phyloP scores from a whole-genome alignment of 2,113 vertebrate genomes.

The Megaceryle torquata region DNA sequence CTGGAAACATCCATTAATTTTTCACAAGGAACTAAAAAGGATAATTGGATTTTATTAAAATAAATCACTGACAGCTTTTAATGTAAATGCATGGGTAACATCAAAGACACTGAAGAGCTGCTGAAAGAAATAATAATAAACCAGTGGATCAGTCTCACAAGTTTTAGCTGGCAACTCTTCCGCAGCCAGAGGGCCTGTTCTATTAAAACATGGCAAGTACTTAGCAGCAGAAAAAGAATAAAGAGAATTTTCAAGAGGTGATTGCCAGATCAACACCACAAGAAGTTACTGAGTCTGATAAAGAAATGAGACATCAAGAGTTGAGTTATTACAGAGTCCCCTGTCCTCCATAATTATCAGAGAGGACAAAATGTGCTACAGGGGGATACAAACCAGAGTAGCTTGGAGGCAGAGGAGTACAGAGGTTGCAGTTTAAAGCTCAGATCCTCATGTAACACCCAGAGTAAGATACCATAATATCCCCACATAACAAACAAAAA shows the following conservation, averaged over 20 bases:
- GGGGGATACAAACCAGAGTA: not conserved
- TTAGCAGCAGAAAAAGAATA: conserved; percentile 36
- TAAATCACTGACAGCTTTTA: conserved; percentile 18
- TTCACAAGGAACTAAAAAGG: not conserved
- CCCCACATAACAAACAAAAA: not conserved
- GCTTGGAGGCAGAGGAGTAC: not conserved
- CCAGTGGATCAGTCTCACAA: not conserved
- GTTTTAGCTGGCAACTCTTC: not conserved
- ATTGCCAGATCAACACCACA: conserved; percentile 8
- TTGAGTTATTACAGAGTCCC: not conserved
- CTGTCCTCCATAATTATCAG: not conserved
- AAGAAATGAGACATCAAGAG: not conserved
- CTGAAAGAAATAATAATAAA: conserved; percentile 49
- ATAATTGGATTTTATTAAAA: conserved; percentile 35
- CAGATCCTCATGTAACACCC: not conserved
- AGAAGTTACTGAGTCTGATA: conserved; percentile 13
- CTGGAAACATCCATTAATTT: not conserved
- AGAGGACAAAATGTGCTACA: not conserved
- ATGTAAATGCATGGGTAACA: conserved; percentile 22
- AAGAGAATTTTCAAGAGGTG: conserved; percentile 55
- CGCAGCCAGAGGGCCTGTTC: conserved; percentile 37
- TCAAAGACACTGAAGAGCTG: conserved; percentile 26
- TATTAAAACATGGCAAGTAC: conserved; percentile 13
- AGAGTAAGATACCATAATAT: not conserved
- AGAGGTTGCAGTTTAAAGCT: not conserved